Evolutionary conservation across 2,797 vertebrate genomes (phyloP).

Genomic region (Spinus pinus): DNA sequence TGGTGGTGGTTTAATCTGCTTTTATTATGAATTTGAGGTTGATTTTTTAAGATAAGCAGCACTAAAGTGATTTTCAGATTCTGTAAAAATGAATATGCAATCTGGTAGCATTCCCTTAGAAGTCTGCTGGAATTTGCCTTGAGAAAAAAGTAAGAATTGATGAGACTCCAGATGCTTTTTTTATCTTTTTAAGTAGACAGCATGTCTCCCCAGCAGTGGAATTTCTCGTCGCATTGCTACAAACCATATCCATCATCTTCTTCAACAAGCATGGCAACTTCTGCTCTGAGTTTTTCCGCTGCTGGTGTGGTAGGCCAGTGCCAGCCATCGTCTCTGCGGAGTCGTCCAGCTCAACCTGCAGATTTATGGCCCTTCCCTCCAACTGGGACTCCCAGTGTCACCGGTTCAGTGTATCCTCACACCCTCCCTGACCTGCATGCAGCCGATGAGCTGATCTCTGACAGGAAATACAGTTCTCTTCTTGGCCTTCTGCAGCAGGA

Average conservation of each 20-base stretch:
- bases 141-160: neutral
- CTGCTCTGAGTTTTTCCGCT: neutral
- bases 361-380: conserved; percentile 78
- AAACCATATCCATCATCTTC: conserved; percentile 51
- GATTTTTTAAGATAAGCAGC: neutral
- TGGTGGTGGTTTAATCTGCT: neutral
- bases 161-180: neutral
- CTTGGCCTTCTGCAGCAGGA: conserved; percentile 87
- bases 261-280: conserved; percentile 31
- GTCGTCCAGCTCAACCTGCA: conserved; percentile 30
- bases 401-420: conserved; percentile 34
- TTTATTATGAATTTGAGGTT: neutral
- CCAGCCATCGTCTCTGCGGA: conserved; percentile 41
- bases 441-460: conserved; percentile 65
- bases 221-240: conserved; percentile 66
- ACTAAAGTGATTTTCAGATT: neutral
- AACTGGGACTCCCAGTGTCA: conserved; percentile 41
- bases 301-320: conserved; percentile 30
- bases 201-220: conserved; percentile 70
- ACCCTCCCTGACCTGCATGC: conserved; percentile 40
- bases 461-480: conserved; percentile 82
- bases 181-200: conserved; percentile 71
- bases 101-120: neutral
- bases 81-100: neutral
- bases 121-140: neutral